Evolutionary conservation across 64 coral and sea anemone genomes (phyloP), one percentile per base, ranked within the genome.

Genomic region (Montipora capricornis): DNA sequence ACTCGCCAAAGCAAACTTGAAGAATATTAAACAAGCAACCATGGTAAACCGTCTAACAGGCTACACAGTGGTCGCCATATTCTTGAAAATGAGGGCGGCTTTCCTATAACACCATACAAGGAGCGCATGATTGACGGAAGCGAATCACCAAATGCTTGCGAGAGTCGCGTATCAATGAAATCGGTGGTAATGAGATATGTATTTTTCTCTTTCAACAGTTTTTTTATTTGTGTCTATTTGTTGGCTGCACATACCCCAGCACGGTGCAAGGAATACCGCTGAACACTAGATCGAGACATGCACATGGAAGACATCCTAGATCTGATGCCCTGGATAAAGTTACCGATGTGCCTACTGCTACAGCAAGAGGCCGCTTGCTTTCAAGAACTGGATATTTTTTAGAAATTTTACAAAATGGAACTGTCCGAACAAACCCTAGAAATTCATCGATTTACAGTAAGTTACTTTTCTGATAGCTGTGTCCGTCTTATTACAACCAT

Each of bases 371-470:
- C 5, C 62, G 47, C 13, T 49, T 86, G 8, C 47, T 12, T 20
- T 86, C 82, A 4, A 86, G 82, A 19, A 86, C 82, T 49, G 82
- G 82, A 7, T 86, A 86, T 50, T 86, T 86, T 44, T 19, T 86
- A 44, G 82, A 71, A 11, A 86, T 86, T 71, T 73, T 86, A 73
- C 6, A 20, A 70, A 71, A 86, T 73, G 82, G 82, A 73, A 86
- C 82, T 8, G 46, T 86, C 20, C 19, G 71, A 20, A 10, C 82
- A 48, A 86, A 62, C 5, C 19, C 71, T 62, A 86, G 71, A 66
- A 86, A 86, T 52, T 86, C 82, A 19, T 86, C 82, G 3, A 50
- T 14, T 49, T 86, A 71, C 66, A 86, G 82, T 86, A 86, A 86
- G 82, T 86, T 5, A 86, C 29, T 37, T 37, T 37, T 37, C 29